These are phyloP conservation scores for Smutsia temminckii DNA, from an alignment of 2,797 vertebrate genomes.

Conservation along the genomic window DNA sequence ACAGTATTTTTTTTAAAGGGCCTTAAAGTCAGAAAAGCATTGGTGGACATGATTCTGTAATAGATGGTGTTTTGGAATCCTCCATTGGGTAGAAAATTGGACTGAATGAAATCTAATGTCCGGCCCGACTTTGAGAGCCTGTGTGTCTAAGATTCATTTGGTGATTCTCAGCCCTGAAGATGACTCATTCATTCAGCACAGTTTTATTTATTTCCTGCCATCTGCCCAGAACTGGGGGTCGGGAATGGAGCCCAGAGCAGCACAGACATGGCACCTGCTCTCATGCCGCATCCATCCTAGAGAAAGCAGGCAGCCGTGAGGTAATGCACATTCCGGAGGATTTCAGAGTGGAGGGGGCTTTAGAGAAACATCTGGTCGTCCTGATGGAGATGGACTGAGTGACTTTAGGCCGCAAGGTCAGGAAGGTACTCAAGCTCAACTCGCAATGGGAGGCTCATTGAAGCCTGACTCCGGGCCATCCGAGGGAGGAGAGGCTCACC, in stretches of 20 bases:
- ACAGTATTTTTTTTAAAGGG: not conserved
- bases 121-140: not conserved
- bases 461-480: not conserved
- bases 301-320: not conserved
- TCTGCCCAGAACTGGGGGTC: not conserved
- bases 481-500: not conserved
- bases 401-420: not conserved
- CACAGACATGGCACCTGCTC: not conserved
- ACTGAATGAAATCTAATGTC: not conserved
- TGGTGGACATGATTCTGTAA: not conserved
- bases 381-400: rapidly evolving
- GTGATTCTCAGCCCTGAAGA: not conserved
- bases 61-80: not conserved
- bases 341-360: not conserved
- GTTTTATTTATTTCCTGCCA: not conserved
- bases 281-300: not conserved
- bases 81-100: not conserved
- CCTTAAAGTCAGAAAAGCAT: not conserved
- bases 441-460: not conserved
- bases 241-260: not conserved
- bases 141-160: not conserved
- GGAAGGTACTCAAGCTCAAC: not conserved
- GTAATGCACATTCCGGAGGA: rapidly evolving
- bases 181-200: not conserved
- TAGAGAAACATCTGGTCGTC: not conserved